Conservation (phyloP, 2,797 vertebrate species). For the Limosa lapponica region DNA sequence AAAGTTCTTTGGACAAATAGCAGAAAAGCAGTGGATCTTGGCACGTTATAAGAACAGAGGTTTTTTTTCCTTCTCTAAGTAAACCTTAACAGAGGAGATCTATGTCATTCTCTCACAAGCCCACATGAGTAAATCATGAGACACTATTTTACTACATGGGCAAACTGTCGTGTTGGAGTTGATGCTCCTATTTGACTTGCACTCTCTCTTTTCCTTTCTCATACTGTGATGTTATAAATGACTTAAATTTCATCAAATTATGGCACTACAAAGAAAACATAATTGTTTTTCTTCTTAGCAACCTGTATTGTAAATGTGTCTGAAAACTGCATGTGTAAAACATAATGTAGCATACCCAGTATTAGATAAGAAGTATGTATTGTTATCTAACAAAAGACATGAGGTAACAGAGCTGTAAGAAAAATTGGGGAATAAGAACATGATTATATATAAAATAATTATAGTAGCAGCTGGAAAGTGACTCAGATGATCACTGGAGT, state of each 20-base stretch:
- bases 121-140: background rate
- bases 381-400: background rate
- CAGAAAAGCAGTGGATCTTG: background rate
- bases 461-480: background rate
- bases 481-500: background rate
- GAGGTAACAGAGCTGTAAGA: background rate
- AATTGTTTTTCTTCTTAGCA: background rate
- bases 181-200: background rate
- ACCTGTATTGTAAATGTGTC: background rate
- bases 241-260: background rate
- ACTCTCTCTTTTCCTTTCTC: conserved; percentile 7
- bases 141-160: background rate
- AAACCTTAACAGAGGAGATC: background rate
- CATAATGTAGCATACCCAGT: background rate
- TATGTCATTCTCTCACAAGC: background rate
- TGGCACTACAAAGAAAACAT: background rate
- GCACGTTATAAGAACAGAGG: background rate
- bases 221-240: background rate
- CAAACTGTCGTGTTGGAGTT: background rate
- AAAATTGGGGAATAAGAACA: background rate
- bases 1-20: background rate
- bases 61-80: background rate
- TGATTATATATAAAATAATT: background rate
- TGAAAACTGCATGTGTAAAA: background rate
- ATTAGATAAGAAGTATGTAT: background rate